Percentiles rank a stretch among this genome's conserved stretches.
These are phyloP conservation scores for Drosophila subobscura DNA, from an alignment of 1,140 invertebrate species.

Conservation along the genomic window DNA sequence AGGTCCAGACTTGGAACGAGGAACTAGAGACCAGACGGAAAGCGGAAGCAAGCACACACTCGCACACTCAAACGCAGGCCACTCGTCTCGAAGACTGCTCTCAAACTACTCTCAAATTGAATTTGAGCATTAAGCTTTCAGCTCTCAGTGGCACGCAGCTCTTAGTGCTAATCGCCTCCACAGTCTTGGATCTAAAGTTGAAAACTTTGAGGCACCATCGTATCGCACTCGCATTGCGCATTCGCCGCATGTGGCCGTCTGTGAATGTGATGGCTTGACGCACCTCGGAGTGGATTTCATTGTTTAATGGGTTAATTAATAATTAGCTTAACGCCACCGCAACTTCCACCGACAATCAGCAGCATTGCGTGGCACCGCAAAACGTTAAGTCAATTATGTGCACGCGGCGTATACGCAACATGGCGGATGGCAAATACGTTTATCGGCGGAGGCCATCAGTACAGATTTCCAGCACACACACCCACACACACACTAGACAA, in stretches of 20 bases:
- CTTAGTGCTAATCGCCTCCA: constrained; percentile 3
- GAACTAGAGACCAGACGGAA: constrained; percentile 4
- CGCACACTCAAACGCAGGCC: background rate
- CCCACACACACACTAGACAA: constrained; percentile 1
- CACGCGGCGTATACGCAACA: constrained; percentile 64
- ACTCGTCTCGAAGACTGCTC: no score
- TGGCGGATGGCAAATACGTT: constrained; percentile 30
- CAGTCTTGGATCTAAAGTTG: constrained; percentile 1
- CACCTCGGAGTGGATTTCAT: constrained; percentile 56
- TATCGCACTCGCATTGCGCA: constrained; percentile 36
- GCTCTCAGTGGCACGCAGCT: constrained; percentile 10
- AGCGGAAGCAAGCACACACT: background rate
- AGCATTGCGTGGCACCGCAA: constrained; percentile 43
- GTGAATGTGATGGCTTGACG: constrained; percentile 29
- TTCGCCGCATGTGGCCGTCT: constrained; percentile 52
- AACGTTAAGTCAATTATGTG: constrained; percentile 64
- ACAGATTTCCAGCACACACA: constrained; percentile 18
- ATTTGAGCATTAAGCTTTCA: constrained; percentile 32
- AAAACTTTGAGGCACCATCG: constrained; percentile 22
- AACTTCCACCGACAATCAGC: constrained; percentile 50
- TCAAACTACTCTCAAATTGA: constrained; percentile 23
- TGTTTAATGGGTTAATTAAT: constrained; percentile 75
- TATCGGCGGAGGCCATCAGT: constrained; percentile 24
- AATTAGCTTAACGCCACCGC: constrained; percentile 61
- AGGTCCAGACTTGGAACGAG: constrained; percentile 1